phyloP scores from a whole-genome alignment of 2,797 vertebrate species.

The Tachyglossus aculeatus region DNA sequence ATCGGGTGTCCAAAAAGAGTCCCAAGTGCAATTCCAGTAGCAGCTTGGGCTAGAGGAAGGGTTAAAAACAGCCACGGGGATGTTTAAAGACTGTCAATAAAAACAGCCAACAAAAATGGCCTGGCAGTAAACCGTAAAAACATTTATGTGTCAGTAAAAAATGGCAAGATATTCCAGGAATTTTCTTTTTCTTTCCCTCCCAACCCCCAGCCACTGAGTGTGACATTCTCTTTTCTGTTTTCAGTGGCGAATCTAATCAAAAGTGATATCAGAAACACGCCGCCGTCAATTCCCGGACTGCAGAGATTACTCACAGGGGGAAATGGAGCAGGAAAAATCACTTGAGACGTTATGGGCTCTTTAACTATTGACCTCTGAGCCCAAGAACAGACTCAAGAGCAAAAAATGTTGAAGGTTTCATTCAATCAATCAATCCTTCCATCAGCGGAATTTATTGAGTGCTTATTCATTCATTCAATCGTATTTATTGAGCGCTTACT shows the following conservation, averaged over 20 bases:
- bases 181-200: neutral
- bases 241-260: slow-evolving; percentile 9
- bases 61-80: too few species aligned
- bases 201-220: slow-evolving; percentile 1
- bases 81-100: neutral
- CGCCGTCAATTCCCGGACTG: neutral
- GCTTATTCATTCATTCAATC: too few species aligned
- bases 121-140: neutral
- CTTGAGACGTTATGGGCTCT: neutral
- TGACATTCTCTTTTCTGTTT: slow-evolving; percentile 13
- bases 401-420: neutral
- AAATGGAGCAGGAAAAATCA: slow-evolving; percentile 2
- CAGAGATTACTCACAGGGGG: neutral
- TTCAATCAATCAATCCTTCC: too few species aligned
- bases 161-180: neutral
- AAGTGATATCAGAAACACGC: slow-evolving; percentile 20
- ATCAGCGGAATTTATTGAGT: too few species aligned
- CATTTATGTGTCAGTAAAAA: neutral
- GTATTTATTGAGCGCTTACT: too few species aligned
- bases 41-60: too few species aligned
- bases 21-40: too few species aligned
- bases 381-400: neutral
- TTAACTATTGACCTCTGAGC: neutral
- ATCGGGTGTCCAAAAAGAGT: too few species aligned
- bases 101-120: neutral